Base-by-base conservation (phyloP, 2,888 invertebrate genomes). In the Hyppa rectilinea region DNA sequence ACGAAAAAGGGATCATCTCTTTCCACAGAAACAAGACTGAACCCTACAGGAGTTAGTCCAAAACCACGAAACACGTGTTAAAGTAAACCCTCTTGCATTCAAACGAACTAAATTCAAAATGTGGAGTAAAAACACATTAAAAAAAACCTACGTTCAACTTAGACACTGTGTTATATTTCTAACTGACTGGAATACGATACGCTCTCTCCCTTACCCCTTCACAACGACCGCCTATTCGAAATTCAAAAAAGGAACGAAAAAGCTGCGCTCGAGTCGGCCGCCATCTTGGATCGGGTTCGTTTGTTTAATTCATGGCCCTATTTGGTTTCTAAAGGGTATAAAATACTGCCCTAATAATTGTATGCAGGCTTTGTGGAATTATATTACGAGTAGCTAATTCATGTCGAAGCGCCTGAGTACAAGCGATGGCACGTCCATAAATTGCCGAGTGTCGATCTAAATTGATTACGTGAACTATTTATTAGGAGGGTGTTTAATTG, bases 201-300 rank as follows among this genome's bases (percentile, higher is more conserved):
- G 67, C 60, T 60, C 77, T 81, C 78, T 79, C 78, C 72, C 80
- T 80, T 83, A 81, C 80, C 82, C 85, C 84, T 84, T 79, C 26
- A 81, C 79, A 81, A 86, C 80, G 70, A 64, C 71, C 80, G 84
- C 80, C 78, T 90, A 91, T 92, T 94, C 91, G 90, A 92, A 93
- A 90, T 91, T 90, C 88, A 91, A 94, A 94, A 94, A 88, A 92
- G 87, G 88, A 91, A 92, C 85, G 82, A 92, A 92, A 91, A 91
- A 88, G 88, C 85, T 87, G 90, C 91, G 90, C 89, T 81, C 61
- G 89, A 80, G 86, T 83, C 82, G 86, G 75, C 85, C 86, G 93
- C 93, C 94, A 94, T 94, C 84, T 93, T 93, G 90, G 67, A 87
- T 85, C 81, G 71, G 63, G 78, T 82, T 75, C 65, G 79, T 78